Evolutionary conservation across 2,113 vertebrate species (phyloP), one percentile per base, ranked within the genome.

Genomic region (Colinus virginianus): DNA sequence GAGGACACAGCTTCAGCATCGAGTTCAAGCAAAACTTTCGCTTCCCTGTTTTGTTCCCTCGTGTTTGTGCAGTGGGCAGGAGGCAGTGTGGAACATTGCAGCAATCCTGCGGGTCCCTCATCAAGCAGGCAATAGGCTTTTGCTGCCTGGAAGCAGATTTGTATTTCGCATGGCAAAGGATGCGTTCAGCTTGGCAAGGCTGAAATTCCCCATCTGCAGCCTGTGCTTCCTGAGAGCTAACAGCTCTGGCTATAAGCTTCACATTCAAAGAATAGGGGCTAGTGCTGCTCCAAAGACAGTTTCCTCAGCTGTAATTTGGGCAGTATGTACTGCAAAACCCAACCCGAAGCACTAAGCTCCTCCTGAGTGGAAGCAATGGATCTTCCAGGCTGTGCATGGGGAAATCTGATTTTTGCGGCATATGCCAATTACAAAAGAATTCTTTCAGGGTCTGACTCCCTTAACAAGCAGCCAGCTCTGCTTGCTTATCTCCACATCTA

Each of bases 391-490:
- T 7, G 81, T 42, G 75, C 84, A 84, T 25, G 87, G 58, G 12
- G 76, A 90, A 95, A 94, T 89, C 93, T 88, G 90, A 83, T 93
- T 94, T 92, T 91, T 85, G 84, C 0, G 34, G 88, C 32, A 1
- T 90, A 67, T 91, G 66, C 82, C 85, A 85, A 85, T 85, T 85
- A 93, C 91, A 96, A 93, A 96, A 93, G 94, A 88, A 94, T 95
- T 66, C 94, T 94, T 96, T 96, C 92, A 96, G 90, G 88, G 45
- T 70, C 96, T 85, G 42, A 70, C 9, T 0, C 78, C 84, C 67
- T 4, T 59, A 90, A 90, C 84, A 88, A 95, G 94, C 89, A 90
- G 74, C 84, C 84, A 28, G 71, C 74, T 94, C 76, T 92, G 81
- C 81, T 83, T 34, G 3, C 76, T 93, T 94, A 93, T 95, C 87